Evolutionary conservation across 2,888 invertebrate genomes (phyloP), one percentile per base, ranked within the genome.

Genomic region (Cephalotes varians): DNA sequence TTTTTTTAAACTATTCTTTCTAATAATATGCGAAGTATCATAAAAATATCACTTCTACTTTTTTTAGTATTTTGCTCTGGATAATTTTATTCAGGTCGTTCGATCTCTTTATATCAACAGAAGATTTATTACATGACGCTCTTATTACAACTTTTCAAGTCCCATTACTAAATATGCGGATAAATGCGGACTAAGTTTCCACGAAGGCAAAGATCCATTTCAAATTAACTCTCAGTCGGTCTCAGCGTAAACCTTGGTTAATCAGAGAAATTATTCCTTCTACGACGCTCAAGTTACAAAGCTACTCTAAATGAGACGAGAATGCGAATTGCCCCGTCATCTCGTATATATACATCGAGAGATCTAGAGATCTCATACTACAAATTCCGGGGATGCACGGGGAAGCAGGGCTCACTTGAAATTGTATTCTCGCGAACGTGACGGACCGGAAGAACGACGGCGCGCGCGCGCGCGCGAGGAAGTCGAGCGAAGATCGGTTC

Each of bases 261-360:
- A 79, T 79, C 77, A 79, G 69, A 56, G 77, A 79, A 79, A 79
- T 56, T 69, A 79, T 56, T 44, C 77, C 69, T 77, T n/a, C 54
- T n/a, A 56, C 77, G 69, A n/a, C 1, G 18, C 77, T 34, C 69
- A 31, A 79, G 77, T 79, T 79, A 58, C 77, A 79, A 79, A 79
- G 69, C 77, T 77, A 69, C 69, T 79, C 69, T 12, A 47, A 44
- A 79, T 69, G 77, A 65, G 64, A 79, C 69, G 77, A 44, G 77
- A 69, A 79, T 69, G 69, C 77, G 77, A 44, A 69, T 79, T 79
- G 77, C 56, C 21, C 34, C 44, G 69, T 25, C 37, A 31, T 34
- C 47, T 6, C 25, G 44, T 73, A 34, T 34, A n/a, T 62, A 21
- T 44, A 58, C 21, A 25, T 49, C 64, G 54, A 56, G 77, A 67